Evolutionary conservation across 2,888 invertebrate species (phyloP).

Genomic region (Eremobia ochroleuca): DNA sequence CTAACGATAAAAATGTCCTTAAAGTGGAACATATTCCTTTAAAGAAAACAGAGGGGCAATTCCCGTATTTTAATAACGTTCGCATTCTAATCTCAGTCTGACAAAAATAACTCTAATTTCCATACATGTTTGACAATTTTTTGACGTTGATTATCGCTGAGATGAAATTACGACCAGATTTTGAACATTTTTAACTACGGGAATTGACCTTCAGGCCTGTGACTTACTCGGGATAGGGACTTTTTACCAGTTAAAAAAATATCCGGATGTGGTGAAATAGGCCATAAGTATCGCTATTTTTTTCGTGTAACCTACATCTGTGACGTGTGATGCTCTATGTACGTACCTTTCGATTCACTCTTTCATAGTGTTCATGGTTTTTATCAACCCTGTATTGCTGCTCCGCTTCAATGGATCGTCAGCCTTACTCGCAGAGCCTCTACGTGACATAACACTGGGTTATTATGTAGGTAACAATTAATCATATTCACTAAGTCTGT

Average conservation of each 20-base stretch:
- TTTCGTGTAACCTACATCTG: not conserved
- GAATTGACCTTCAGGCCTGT: not conserved
- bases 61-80: too few species aligned
- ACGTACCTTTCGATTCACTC: not conserved
- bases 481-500: constrained; percentile 8
- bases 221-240: not conserved
- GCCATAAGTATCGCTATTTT: not conserved
- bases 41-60: too few species aligned
- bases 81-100: too few species aligned
- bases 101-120: too few species aligned
- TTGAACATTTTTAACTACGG: not conserved
- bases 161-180: not conserved
- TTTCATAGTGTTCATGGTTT: not conserved
- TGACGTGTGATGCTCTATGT: not conserved
- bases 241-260: not conserved
- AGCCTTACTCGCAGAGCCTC: not conserved
- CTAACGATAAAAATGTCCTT: not conserved
- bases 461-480: constrained; percentile 15
- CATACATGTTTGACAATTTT: not conserved
- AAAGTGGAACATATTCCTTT: not conserved
- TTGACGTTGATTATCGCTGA: not conserved
- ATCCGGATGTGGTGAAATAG: not conserved
- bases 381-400: too few species aligned
- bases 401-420: not conserved
- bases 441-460: not conserved